Base-by-base conservation (phyloP, 2,888 invertebrate species). In the Allacma fusca region DNA sequence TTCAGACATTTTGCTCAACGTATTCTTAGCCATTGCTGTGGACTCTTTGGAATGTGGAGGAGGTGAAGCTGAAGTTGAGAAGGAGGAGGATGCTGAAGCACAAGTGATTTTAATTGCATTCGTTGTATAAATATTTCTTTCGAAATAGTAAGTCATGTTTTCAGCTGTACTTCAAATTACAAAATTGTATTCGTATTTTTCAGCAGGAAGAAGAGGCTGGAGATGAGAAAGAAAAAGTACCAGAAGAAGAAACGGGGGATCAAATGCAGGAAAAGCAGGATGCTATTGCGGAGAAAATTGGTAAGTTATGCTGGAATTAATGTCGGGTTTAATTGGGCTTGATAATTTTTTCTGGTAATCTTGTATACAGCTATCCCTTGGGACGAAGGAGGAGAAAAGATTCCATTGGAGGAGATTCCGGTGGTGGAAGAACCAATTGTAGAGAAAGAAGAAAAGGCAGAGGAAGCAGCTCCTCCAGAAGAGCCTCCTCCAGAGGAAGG, bases 11-110 rank as follows among this genome's bases (percentile, higher is more conserved):
- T 90, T 99, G 84, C 90, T 99, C 85, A 99, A 99, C 88, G 99
- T 99, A 86, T 99, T 99, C 94, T 98, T 99, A 97, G 99, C 99
- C 88, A 99, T 99, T 89, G 99, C 99, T 85, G 99, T 99, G 62
- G 99, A 99, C 88, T 99, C 99, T 88, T 91, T 99, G 86, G 99
- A 98, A 73, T 76, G 76, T 44, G 76, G 76, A 1, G 26, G 34
- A 21, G 98, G 98, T 86, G 97, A 97, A 86, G 96, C 96, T 86
- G 95, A 94, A 86, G 93, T 92, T 85, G 91, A 90, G 84, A 91
- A 91, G 87, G 89, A 70, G n/a, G 77, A 91, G 19, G 79, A 75
- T 19, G 79, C 62, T 16, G 79, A 75, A 21, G 79, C 62, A 19
- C 62, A 62, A n/a, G 24, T 28, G 13, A 24, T 28, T 50, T 28